phyloP scores from a whole-genome alignment of 2,797 vertebrate species.

The Eutrigla gurnardus region DNA sequence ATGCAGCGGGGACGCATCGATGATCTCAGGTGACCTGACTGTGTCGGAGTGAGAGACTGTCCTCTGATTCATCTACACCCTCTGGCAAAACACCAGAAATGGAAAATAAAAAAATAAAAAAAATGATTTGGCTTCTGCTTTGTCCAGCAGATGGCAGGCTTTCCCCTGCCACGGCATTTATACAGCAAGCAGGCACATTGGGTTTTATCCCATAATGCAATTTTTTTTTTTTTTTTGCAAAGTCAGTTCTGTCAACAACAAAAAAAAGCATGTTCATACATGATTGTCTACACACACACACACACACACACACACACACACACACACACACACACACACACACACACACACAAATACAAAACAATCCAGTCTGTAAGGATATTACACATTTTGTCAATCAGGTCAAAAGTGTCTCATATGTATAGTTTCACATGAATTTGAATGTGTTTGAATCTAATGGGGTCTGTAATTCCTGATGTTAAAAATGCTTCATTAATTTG shows the following conservation, averaged over 20 bases:
- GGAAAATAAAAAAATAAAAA: not conserved
- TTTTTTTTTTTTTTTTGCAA: not conserved
- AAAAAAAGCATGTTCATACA: slow-evolving; percentile 6
- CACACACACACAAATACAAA: no score
- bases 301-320: no score
- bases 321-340: no score
- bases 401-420: not conserved
- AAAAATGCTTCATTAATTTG: slow-evolving; percentile 42
- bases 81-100: slow-evolving; percentile 50
- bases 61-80: slow-evolving; percentile 68
- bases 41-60: slow-evolving; percentile 52
- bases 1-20: slow-evolving; percentile 50
- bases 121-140: not conserved
- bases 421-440: slow-evolving; percentile 19
- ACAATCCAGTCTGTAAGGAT: not conserved
- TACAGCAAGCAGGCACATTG: not conserved
- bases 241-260: not conserved
- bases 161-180: slow-evolving; percentile 52
- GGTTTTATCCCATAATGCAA: not conserved
- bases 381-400: not conserved
- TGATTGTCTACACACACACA: not conserved
- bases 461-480: slow-evolving; percentile 15
- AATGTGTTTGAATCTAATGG: slow-evolving; percentile 21
- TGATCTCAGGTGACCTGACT: slow-evolving; percentile 65
- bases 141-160: slow-evolving; percentile 79